Conservation (phyloP, 2,797 vertebrate genomes). For the Rachycentron canadum region DNA sequence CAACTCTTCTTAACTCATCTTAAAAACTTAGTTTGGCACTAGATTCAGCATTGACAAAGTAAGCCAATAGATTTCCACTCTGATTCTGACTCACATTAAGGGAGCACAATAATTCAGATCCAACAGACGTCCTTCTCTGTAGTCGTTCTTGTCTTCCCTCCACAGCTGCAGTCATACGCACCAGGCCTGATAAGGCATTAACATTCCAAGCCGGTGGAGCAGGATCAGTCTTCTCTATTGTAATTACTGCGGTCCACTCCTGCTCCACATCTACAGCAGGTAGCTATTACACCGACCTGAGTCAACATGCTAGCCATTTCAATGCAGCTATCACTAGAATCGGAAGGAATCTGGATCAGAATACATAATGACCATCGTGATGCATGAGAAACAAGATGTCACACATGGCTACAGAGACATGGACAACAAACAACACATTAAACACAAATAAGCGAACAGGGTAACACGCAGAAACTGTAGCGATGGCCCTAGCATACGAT, state of each 20-base stretch:
- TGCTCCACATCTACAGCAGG: slow-evolving; percentile 62
- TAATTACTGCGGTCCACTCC: slow-evolving; percentile 68
- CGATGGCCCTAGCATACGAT: background rate
- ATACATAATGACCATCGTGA: slow-evolving; percentile 34
- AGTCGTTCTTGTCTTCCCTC: slow-evolving; percentile 5
- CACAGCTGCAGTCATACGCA: slow-evolving; percentile 32
- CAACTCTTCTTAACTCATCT: no score
- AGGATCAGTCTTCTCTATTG: slow-evolving; percentile 59
- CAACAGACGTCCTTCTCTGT: background rate
- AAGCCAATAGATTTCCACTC: background rate
- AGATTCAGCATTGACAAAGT: background rate
- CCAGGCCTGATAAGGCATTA: slow-evolving; percentile 64
- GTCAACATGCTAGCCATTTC: slow-evolving; percentile 50
- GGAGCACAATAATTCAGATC: background rate
- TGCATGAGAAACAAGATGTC: slow-evolving; percentile 11
- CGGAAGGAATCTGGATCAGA: slow-evolving; percentile 33
- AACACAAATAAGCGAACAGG: background rate
- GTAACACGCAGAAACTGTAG: background rate
- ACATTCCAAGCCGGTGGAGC: slow-evolving; percentile 66
- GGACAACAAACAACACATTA: slow-evolving; percentile 7
- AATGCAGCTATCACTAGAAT: slow-evolving; percentile 45
- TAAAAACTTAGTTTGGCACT: background rate
- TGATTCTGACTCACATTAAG: background rate
- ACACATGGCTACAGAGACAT: background rate
- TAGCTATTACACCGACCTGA: slow-evolving; percentile 54